These are phyloP conservation scores for Acipenser transmontanus DNA, from an alignment of 2,797 vertebrate species.

Conservation along the genomic window DNA sequence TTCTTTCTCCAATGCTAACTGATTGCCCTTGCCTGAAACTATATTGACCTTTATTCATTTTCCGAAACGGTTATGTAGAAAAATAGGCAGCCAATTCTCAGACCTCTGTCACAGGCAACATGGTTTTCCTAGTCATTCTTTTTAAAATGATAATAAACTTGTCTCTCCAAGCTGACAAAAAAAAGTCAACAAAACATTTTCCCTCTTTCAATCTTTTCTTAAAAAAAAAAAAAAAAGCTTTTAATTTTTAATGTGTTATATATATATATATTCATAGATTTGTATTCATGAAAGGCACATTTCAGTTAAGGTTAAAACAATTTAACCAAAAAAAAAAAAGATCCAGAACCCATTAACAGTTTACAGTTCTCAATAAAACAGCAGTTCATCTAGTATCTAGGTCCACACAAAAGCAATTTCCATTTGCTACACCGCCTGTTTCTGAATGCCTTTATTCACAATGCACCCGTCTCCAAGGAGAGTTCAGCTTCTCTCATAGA, in stretches of 20 bases:
- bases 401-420: background rate
- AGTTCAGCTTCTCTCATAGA: slow-evolving; percentile 24
- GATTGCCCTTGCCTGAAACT: background rate
- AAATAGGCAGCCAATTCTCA: background rate
- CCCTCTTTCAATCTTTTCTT: background rate
- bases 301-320: background rate
- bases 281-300: background rate
- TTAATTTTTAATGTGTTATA: background rate
- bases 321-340: background rate
- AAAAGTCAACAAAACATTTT: background rate
- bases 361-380: slow-evolving; percentile 1
- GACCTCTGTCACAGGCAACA: background rate
- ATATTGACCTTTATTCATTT: background rate
- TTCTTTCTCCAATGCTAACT: background rate
- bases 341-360: background rate
- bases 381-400: background rate
- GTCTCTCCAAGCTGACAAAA: too few relatives aligned
- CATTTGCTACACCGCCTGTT: background rate
- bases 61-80: background rate
- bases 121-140: background rate
- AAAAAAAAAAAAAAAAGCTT: background rate
- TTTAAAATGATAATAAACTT: too few relatives aligned
- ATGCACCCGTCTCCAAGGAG: slow-evolving; percentile 20
- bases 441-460: slow-evolving; percentile 7
- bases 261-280: background rate